Evolutionary conservation across 2,797 vertebrate genomes (phyloP).

Genomic region (Sparidentex hasta): DNA sequence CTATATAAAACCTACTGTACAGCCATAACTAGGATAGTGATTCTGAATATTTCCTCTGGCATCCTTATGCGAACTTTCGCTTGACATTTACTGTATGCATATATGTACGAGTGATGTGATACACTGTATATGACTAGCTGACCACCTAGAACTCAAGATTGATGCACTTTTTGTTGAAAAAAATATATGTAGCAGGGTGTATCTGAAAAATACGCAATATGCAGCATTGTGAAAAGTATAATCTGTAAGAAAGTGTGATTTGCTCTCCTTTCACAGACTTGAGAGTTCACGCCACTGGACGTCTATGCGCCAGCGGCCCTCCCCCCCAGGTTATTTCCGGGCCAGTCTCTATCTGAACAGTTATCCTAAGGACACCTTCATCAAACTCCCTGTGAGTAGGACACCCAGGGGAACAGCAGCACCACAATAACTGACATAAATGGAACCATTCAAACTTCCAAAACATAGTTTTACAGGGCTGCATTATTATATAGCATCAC

Average conservation of each 20-base stretch:
- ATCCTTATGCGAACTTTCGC: slow-evolving; percentile 13
- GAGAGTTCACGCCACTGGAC: slow-evolving; percentile 78
- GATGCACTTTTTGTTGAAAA: not conserved
- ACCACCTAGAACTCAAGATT: slow-evolving; percentile 14
- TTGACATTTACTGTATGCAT: slow-evolving; percentile 50
- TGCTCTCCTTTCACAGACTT: slow-evolving; percentile 78
- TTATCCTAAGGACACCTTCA: slow-evolving; percentile 89
- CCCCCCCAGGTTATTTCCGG: slow-evolving; percentile 89
- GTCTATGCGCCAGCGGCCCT: slow-evolving; percentile 73
- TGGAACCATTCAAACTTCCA: not conserved
- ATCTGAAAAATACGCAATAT: not conserved
- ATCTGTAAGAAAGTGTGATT: slow-evolving; percentile 1
- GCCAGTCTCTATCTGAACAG: slow-evolving; percentile 82
- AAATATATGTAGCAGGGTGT: not conserved
- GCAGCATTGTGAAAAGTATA: not conserved
- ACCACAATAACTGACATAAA: not conserved
- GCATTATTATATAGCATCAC: not conserved
- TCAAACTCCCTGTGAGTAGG: slow-evolving; percentile 89
- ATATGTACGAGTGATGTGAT: slow-evolving; percentile 25
- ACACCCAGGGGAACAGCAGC: not conserved
- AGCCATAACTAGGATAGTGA: slow-evolving; percentile 22
- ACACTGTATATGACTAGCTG: not conserved
- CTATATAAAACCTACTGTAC: slow-evolving; percentile 27
- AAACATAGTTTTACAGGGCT: not conserved
- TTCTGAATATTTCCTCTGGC: slow-evolving; percentile 32